Evolutionary conservation across 2,113 vertebrate genomes (phyloP).

Genomic region (Hemiprocne comata): DNA sequence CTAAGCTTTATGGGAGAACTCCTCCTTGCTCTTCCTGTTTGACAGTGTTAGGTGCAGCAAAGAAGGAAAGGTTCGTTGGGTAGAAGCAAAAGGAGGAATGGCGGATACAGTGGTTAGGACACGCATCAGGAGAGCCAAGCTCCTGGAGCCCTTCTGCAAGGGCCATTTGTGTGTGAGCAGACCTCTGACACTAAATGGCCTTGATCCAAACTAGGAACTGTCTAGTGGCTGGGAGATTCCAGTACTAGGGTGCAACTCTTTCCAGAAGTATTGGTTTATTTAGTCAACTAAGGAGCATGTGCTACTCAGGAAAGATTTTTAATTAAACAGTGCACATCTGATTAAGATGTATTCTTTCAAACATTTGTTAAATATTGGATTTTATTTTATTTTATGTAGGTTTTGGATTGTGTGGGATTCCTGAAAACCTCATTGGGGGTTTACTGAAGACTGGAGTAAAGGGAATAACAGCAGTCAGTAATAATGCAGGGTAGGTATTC

Average conservation of each 20-base stretch:
- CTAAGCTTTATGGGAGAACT: not conserved
- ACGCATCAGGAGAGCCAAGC: not conserved
- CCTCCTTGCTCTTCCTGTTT: not conserved
- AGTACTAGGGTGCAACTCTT: not conserved
- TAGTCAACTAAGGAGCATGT: not conserved
- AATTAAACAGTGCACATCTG: not conserved
- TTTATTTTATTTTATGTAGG: slow-evolving; percentile 72
- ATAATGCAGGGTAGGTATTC: slow-evolving; percentile 92
- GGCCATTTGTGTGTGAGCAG: not conserved
- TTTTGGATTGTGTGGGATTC: slow-evolving; percentile 97
- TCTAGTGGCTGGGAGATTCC: not conserved
- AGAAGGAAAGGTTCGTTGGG: not conserved
- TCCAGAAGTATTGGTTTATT: not conserved
- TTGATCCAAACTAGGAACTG: not conserved
- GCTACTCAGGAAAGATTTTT: not conserved
- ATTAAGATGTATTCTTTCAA: not conserved
- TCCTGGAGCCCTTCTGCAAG: not conserved
- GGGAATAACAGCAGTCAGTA: slow-evolving; percentile 92
- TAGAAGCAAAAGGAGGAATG: not conserved
- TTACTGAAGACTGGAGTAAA: slow-evolving; percentile 92
- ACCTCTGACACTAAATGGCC: not conserved
- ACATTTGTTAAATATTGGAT: not conserved
- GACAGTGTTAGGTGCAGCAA: not conserved
- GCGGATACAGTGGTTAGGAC: not conserved
- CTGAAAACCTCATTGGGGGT: slow-evolving; percentile 94